Evolutionary conservation across 1,140 invertebrate species (phyloP), one percentile per base, ranked within the genome.

Genomic region (Charaxes varanes): DNA sequence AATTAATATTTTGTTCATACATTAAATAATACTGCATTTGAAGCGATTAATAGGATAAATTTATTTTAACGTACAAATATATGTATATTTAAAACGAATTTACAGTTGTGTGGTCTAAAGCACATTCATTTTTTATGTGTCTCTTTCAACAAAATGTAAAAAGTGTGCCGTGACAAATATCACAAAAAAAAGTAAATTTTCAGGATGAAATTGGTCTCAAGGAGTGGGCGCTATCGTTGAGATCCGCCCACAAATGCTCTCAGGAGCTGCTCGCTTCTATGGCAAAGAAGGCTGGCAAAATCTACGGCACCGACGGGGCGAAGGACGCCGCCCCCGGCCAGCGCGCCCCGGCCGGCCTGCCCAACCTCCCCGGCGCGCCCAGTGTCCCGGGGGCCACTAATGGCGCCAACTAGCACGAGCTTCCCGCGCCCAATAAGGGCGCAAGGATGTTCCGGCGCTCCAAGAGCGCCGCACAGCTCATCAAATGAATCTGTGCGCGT

Each of bases 281-380:
- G 94, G 95, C 95, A n/a, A 91, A 91, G 63, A 98, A 98, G 84
- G 96, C 96, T 21, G 95, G 94, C 27, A 97, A 97, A 86, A 98
- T 98, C 51, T 98, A 98, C 85, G 96, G 96, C 24, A 96, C 96
- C 48, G 88, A 84, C 52, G 71, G 74, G 22, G 60, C 67, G 27
- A 71, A 77, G 51, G 74, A 77, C 37, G 35, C n/a, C n/a, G n/a
- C 19, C 27, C 27, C 41, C 31, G 57, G 38, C 37, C 40, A 8
- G 53, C 31, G 11, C 58, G 53, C 40, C 66, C 59, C n/a, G n/a
- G n/a, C 31, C 62, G 54, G 10, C 66, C 53, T 32, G 58, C 53
- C 41, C n/a, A n/a, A 60, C 53, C 30, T 64, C 64, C 47, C 65
- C 56, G 10, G 62, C 59, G 38, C 67, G 49, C 11, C 41, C 61